Percentiles rank a stretch among this genome's conserved stretches.
Evolutionary conservation across 1,140 invertebrate species (phyloP).

Genomic region (Steinernema feltiae): DNA sequence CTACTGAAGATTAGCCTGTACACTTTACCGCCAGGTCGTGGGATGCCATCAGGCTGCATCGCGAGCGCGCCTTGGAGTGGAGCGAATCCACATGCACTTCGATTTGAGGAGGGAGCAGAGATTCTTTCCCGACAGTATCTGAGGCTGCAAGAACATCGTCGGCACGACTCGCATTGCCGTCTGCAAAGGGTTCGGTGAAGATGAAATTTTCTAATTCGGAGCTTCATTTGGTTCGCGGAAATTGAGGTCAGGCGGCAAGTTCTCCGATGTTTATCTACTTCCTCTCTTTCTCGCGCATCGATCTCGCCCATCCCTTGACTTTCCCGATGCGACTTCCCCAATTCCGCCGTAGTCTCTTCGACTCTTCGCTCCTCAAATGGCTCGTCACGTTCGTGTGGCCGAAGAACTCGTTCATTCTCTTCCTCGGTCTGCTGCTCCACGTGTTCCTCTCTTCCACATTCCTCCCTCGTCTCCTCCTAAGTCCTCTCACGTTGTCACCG

Average conservation of each 20-base stretch:
- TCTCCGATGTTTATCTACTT: background rate
- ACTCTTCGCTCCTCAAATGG: background rate
- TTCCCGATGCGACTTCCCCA: background rate
- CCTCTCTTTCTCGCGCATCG: background rate
- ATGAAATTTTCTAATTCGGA: no score
- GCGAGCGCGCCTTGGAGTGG: no score
- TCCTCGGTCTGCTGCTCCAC: background rate
- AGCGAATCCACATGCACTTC: no score
- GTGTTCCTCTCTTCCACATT: background rate
- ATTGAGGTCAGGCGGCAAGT: background rate
- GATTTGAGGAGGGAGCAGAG: no score
- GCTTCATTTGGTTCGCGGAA: background rate
- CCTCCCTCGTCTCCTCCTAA: background rate
- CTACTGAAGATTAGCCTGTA: no score
- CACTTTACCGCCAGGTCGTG: no score
- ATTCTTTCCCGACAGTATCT: no score
- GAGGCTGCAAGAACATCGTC: no score
- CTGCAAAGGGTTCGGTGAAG: no score
- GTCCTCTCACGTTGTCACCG: background rate
- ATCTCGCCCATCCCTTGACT: no score
- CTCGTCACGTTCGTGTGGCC: background rate
- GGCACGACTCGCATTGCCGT: no score
- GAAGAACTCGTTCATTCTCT: background rate
- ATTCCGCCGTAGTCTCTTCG: background rate
- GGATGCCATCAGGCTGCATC: no score